Evolutionary conservation across 2,888 invertebrate species (phyloP), one percentile per base, ranked within the genome.

Genomic region (Marasmarcha lunaedactyla): DNA sequence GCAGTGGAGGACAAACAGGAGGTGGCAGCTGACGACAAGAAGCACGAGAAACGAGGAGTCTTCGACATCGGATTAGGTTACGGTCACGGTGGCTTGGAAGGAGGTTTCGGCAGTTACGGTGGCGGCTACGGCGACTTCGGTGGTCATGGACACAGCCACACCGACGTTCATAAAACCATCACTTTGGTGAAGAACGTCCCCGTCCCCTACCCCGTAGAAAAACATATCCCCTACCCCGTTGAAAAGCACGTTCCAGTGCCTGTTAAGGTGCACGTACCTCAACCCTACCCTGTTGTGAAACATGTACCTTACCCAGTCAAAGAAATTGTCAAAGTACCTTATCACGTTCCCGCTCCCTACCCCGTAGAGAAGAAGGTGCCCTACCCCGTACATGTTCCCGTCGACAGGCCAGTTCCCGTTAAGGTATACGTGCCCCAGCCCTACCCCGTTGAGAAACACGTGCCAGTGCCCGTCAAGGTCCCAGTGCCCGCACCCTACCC

Each of bases 111-210:
- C 6, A 50, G 55, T 5, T 55, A 50, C 39, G 63, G 63, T 37
- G 66, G 71, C 14, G 56, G 60, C 14, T 51, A 46, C 42, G 59
- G 53, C 6, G 74, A 69, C 5, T 54, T 59, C 33, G 68, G 57
- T 35, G 71, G 68, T 30, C 69, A 70, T 33, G 62, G 68, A 37
- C 64, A 67, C 36, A 70, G 69, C 4, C 79, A 86, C 46, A 84
- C 86, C 41, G 86, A 89, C 50, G 68, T 84, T 13, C 86, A 89
- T 56, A 90, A 90, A 59, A 88, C 88, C 35, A 65, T 90, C 47
- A 91, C 92, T 9, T 87, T 93, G 15, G 87, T 91, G 49, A 91
- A 91, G 73, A 90, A 88, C 48, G 87, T 91, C 37, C 87, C 90
- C 25, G 87, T 87, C 35, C 90, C 90, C 35, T 90, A 90, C 62